Base-by-base conservation (phyloP, 1,140 invertebrate genomes). In the Latrodectus geometricus region DNA sequence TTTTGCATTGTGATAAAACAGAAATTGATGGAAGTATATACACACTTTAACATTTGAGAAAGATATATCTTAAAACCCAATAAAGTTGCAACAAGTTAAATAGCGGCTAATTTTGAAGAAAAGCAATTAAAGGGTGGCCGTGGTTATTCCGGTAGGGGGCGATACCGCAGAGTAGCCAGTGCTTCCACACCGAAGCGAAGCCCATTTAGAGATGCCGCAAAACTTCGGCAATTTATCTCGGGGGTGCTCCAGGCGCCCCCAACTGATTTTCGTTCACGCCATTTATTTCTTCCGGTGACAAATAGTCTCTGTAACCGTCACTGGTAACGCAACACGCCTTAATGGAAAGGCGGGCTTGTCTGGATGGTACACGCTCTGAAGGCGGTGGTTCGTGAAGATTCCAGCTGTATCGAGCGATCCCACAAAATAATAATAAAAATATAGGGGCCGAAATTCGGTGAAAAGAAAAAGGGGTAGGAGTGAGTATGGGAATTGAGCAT, bases 241-340 rank as follows among this genome's bases (percentile, higher is more conserved):
- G 21, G 21, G 17, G 21, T 69, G 17, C 20, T 21, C 7, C 11
- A 20, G 68, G 9, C 21, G 65, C 61, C 56, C 48, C 35, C 21
- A 54, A 54, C 21, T 23, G 17, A 65, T 49, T n/a, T 81, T 56
- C 52, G 68, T 81, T 56, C 52, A 49, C 20, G 50, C 68, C 78
- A 81, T 81, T 81, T 81, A 81, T 81, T 81, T 81, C n/a, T 21
- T 20, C 68, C 68, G 15, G 52, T 81, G 78, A 81, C 78, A 81
- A 81, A 81, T 81, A 50, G 78, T 70, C 78, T 15, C 68, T 72
- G 68, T 48, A 70, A 81, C 68, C 69, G 68, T 81, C 35, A 35
- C 35, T 35, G 35, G 35, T 35, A 81, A 72, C 78, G 68, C 66
- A 81, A 81, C 78, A 81, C 68, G 78, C 20, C 69, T 56, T 81